phyloP scores from a whole-genome alignment of 2,113 vertebrate genomes.

The Gnathonemus echidnorhynchus region DNA sequence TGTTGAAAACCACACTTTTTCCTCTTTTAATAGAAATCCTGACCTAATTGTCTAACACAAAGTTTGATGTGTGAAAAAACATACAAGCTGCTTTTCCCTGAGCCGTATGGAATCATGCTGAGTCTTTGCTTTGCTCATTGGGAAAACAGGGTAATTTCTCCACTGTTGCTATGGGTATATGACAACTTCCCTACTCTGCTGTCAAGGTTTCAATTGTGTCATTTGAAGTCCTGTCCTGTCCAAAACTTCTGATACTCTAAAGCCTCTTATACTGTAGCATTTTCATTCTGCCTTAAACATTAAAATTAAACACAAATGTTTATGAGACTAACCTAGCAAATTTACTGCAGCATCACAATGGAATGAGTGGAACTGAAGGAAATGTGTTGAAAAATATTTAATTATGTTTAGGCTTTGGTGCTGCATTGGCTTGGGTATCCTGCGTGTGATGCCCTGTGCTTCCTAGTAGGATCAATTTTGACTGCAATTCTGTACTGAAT shows the following conservation, averaged over 20 bases:
- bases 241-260: not conserved
- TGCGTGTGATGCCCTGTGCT: not conserved
- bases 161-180: not conserved
- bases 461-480: not conserved
- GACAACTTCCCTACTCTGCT: not conserved
- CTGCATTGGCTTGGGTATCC: not conserved
- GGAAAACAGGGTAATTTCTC: slow-evolving; percentile 2
- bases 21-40: not conserved
- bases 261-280: not conserved
- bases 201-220: not conserved
- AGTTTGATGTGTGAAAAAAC: slow-evolving; percentile 6
- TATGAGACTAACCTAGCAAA: not conserved
- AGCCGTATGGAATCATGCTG: not conserved
- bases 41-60: not conserved
- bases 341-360: not conserved
- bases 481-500: not conserved
- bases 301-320: not conserved
- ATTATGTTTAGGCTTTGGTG: not conserved
- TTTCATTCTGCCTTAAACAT: not conserved
- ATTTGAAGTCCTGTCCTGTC: not conserved
- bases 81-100: not conserved
- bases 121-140: not conserved
- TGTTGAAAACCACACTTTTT: not conserved
- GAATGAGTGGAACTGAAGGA: not conserved
- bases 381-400: not conserved